These are phyloP conservation scores for Oreochromis tanganicae DNA, from an alignment of 2,113 vertebrate genomes.

Conservation along the genomic window DNA sequence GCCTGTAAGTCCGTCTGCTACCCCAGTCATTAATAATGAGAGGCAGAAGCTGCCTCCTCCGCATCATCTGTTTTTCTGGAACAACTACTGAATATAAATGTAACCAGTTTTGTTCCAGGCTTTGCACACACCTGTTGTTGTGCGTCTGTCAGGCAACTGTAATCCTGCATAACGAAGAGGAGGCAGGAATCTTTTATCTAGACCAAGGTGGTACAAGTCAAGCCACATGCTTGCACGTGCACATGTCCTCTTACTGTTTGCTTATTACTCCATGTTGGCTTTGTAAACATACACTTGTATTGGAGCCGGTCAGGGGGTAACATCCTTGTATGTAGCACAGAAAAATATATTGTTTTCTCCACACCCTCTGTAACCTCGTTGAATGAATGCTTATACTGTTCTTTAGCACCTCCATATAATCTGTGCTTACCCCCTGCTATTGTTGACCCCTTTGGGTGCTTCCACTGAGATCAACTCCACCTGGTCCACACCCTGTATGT, in stretches of 20 bases:
- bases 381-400: neutral
- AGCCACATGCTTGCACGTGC: neutral
- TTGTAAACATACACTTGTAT: neutral
- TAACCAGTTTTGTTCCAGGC: slow-evolving; percentile 1
- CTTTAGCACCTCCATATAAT: slow-evolving; percentile 25
- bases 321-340: neutral
- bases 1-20: neutral
- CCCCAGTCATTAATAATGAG: slow-evolving; percentile 19
- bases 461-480: slow-evolving; percentile 33
- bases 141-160: neutral
- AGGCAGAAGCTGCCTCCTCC: slow-evolving; percentile 27
- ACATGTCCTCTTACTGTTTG: neutral
- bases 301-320: neutral
- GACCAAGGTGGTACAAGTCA: neutral
- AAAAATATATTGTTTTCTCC: neutral
- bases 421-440: neutral
- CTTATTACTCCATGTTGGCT: neutral
- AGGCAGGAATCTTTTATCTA: neutral
- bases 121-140: slow-evolving; percentile 35
- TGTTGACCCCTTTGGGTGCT: slow-evolving; percentile 27
- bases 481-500: slow-evolving; percentile 50
- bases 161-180: neutral
- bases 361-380: neutral
- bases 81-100: slow-evolving; percentile 50
- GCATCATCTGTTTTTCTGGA: slow-evolving; percentile 40